phyloP scores from a whole-genome alignment of 2,113 vertebrate species.

The Lasiurus cinereus region DNA sequence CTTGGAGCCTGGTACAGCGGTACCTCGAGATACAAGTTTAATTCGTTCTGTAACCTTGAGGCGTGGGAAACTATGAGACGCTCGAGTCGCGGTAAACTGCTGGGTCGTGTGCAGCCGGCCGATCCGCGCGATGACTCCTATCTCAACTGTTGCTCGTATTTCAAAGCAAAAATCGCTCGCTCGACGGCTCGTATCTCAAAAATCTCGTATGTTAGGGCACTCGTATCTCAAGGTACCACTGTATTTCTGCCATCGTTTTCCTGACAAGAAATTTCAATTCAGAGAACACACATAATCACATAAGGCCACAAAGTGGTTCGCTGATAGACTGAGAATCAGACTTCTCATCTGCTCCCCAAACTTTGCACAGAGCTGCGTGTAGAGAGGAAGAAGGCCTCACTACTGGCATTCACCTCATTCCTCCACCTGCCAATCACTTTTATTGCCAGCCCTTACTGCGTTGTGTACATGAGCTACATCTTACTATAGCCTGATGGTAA shows the following conservation, averaged over 20 bases:
- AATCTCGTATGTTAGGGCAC: no score
- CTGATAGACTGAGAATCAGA: not conserved
- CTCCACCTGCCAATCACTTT: not conserved
- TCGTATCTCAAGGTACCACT: no score
- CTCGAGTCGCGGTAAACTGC: no score
- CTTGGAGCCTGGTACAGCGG: no score
- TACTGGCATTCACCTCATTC: not conserved
- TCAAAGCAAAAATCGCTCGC: no score
- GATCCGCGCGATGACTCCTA: no score
- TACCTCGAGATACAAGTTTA: no score
- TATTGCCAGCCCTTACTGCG: not conserved
- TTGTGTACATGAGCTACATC: not conserved
- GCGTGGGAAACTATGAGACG: no score
- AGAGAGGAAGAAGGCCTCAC: not conserved
- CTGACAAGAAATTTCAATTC: not conserved
- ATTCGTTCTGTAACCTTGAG: no score
- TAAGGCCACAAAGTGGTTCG: not conserved
- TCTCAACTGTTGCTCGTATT: no score
- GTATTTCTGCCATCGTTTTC: not conserved
- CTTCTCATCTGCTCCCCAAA: not conserved
- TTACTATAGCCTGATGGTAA: not conserved
- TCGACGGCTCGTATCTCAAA: no score
- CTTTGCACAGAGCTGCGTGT: not conserved
- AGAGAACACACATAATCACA: not conserved
- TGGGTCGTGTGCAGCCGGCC: no score